Percentiles rank a stretch among this genome's conserved stretches.
Evolutionary conservation across 2,888 invertebrate genomes (phyloP).

Genomic region (Scaptomyza reducta): DNA sequence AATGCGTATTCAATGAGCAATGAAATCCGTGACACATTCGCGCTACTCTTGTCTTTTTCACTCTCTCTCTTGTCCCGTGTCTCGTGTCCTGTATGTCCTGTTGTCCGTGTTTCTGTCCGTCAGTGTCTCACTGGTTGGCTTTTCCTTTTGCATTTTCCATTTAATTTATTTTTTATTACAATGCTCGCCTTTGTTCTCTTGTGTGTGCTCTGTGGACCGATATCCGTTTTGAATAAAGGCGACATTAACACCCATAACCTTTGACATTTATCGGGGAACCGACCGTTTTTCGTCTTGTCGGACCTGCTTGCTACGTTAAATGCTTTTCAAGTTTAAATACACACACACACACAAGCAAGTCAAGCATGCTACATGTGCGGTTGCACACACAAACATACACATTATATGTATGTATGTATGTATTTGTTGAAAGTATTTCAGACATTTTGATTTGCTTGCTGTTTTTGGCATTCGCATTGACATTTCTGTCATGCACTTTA

Average conservation of each 20-base stretch:
- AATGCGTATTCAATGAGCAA: conserved; percentile 80
- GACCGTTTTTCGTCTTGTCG: conserved; percentile 36
- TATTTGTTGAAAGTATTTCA: conserved; percentile 55
- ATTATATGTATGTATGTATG: conserved; percentile 11
- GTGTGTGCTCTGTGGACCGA: conserved; percentile 40
- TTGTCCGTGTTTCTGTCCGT: no score
- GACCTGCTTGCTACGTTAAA: conserved; percentile 56
- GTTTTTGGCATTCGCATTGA: conserved; percentile 61
- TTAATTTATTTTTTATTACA: conserved; percentile 79
- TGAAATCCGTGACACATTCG: conserved; percentile 81
- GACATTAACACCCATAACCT: conserved; percentile 80
- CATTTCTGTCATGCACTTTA: conserved; percentile 61
- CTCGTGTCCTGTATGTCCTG: conserved; percentile 9
- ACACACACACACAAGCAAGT: conserved; percentile 15
- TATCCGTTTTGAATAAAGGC: conserved; percentile 80
- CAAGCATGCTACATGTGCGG: conserved; percentile 45
- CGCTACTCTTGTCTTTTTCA: conserved; percentile 51
- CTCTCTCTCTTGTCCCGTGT: conserved; percentile 12
- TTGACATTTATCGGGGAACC: conserved; percentile 70
- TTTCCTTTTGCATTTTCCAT: conserved; percentile 71
- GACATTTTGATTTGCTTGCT: conserved; percentile 55
- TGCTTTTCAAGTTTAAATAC: conserved; percentile 72
- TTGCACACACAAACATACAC: conserved; percentile 7
- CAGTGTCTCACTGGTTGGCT: conserved; percentile 32
- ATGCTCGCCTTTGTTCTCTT: conserved; percentile 56